phyloP scores from a whole-genome alignment of 2,113 vertebrate species.

The Procavia capensis region DNA sequence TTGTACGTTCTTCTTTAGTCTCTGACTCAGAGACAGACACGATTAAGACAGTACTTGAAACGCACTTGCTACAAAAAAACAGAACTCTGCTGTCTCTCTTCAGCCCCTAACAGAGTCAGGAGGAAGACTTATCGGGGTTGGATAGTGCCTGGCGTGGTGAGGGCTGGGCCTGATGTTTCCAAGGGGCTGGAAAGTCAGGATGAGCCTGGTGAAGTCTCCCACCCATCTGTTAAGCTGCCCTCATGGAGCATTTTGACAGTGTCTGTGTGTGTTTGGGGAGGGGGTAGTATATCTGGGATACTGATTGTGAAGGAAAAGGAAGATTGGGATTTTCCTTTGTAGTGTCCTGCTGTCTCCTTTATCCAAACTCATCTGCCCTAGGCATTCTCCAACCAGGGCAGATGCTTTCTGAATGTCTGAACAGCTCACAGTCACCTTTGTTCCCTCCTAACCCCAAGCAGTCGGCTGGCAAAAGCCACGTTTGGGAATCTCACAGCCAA shows the following conservation, averaged over 20 bases:
- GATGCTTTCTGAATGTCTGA: not conserved
- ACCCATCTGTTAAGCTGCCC: not conserved
- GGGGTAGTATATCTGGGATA: not conserved
- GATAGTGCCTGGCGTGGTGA: not conserved
- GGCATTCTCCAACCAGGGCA: not conserved
- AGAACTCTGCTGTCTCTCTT: not conserved
- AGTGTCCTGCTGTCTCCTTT: not conserved
- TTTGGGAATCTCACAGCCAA: not conserved
- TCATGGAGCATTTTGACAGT: not conserved
- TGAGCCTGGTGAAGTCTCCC: not conserved
- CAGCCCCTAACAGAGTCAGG: not conserved
- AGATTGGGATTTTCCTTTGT: not conserved
- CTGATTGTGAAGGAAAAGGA: not conserved
- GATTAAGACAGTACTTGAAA: not conserved
- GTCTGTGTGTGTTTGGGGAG: fast-evolving
- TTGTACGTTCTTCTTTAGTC: no score
- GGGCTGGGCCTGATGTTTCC: not conserved
- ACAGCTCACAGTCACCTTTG: not conserved
- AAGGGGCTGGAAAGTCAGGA: constrained; percentile 27
- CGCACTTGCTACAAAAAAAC: constrained; percentile 10
- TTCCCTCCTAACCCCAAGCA: not conserved
- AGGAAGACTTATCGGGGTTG: not conserved
- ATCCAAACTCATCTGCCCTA: not conserved
- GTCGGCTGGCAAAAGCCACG: not conserved
- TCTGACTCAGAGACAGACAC: no score